Evolutionary conservation across 2,113 vertebrate species (phyloP).

Genomic region (cat (Felis catus)): F.catus_Fca126_mat1.0 CM031420.1:90228001-90228500

Average conservation of each 20-base stretch:
- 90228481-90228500: too few relatives aligned
- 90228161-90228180: background rate
- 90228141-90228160: background rate
- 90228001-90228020: background rate
- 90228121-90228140: background rate
- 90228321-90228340: too few relatives aligned
- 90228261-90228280: background rate
- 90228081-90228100: background rate
- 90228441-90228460: too few relatives aligned
- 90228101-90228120: background rate
- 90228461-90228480: fast-evolving
- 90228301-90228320: background rate
- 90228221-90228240: background rate
- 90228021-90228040: background rate
- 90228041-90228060: background rate
- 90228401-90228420: too few relatives aligned
- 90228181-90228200: background rate
- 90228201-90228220: background rate
- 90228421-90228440: too few relatives aligned
- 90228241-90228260: background rate
- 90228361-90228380: too few relatives aligned
- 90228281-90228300: background rate
- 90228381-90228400: too few relatives aligned
- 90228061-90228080: background rate
- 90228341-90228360: too few relatives aligned